These are phyloP conservation scores for Dinothrombium tinctorium DNA, from an alignment of 1,140 invertebrate species.

Conservation along the genomic window DNA sequence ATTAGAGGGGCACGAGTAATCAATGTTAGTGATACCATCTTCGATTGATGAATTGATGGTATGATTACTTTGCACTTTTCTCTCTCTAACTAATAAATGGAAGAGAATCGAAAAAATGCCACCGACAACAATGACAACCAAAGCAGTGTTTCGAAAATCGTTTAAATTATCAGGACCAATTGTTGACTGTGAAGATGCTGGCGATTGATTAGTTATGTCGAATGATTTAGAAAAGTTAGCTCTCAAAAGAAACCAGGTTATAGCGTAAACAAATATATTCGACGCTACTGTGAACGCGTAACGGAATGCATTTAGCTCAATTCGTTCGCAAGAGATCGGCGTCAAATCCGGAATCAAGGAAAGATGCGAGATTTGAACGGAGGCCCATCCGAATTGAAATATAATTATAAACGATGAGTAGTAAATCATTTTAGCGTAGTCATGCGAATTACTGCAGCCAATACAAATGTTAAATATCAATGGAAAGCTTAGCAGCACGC, in stretches of 20 bases:
- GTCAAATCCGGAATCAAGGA: conserved; percentile 55
- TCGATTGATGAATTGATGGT: conserved; percentile 3
- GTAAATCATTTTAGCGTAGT: conserved; percentile 57
- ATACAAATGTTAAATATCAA: conserved; percentile 69
- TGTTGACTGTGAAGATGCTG: neutral
- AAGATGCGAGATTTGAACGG: conserved; percentile 66
- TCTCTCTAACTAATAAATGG: conserved; percentile 30
- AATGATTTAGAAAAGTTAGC: neutral
- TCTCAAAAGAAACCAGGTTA: conserved; percentile 40
- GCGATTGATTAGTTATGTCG: neutral
- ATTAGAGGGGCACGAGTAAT: conserved; percentile 3
- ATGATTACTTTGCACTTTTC: conserved; percentile 4
- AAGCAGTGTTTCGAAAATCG: conserved; percentile 51
- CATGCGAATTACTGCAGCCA: conserved; percentile 33
- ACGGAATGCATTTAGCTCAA: conserved; percentile 59
- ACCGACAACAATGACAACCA: conserved; percentile 44
- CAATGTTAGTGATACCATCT: conserved; percentile 13
- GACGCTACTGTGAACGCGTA: conserved; percentile 58
- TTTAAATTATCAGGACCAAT: conserved; percentile 31
- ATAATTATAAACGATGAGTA: conserved; percentile 68
- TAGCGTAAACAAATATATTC: conserved; percentile 46
- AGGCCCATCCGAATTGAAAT: conserved; percentile 90
- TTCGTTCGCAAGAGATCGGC: conserved; percentile 35
- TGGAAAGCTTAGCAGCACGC: conserved; percentile 53
- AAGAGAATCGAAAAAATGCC: conserved; percentile 44